A percentile compares a stretch with the other conserved stretches of the same genome.
These are phyloP conservation scores for Zaprionus obscuricornis DNA, from an alignment of 2,888 invertebrate genomes.

Conservation along the genomic window DNA sequence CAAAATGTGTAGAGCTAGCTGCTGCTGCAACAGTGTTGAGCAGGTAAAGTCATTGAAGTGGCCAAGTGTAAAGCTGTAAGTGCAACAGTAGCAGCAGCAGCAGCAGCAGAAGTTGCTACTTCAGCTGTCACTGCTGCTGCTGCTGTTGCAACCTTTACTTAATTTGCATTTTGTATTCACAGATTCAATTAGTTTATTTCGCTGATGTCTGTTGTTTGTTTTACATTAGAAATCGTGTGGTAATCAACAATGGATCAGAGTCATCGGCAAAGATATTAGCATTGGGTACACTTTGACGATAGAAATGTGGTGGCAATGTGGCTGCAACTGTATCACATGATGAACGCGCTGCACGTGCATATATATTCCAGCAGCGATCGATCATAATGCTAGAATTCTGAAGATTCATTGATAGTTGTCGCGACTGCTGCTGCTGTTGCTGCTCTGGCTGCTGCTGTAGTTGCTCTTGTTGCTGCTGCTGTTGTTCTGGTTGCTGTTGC, in stretches of 20 bases:
- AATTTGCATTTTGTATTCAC: slow-evolving; percentile 26
- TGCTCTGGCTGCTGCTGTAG: background rate
- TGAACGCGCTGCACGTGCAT: no score
- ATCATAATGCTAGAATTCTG: no score
- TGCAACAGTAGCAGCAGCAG: background rate
- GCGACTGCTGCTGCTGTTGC: background rate
- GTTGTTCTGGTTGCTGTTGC: no score
- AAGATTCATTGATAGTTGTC: no score
- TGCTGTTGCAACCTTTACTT: slow-evolving; percentile 37
- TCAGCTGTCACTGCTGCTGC: slow-evolving; percentile 1
- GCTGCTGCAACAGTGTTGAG: background rate
- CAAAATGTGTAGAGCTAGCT: no score
- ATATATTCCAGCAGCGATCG: no score
- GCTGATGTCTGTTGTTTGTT: background rate
- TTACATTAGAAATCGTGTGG: slow-evolving; percentile 24
- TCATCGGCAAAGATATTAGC: slow-evolving; percentile 39
- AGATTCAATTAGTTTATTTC: background rate
- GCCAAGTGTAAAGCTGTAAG: background rate
- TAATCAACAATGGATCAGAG: slow-evolving; percentile 53
- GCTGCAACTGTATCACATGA: no score
- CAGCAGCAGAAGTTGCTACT: background rate
- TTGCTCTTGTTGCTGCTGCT: no score
- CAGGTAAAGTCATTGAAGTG: no score
- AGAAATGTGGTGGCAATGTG: slow-evolving; percentile 36
- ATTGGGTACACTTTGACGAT: slow-evolving; percentile 46